Evolutionary conservation across 2,797 vertebrate species (phyloP), one percentile per base, ranked within the genome.

Genomic region (Neomorphus geoffroyi): DNA sequence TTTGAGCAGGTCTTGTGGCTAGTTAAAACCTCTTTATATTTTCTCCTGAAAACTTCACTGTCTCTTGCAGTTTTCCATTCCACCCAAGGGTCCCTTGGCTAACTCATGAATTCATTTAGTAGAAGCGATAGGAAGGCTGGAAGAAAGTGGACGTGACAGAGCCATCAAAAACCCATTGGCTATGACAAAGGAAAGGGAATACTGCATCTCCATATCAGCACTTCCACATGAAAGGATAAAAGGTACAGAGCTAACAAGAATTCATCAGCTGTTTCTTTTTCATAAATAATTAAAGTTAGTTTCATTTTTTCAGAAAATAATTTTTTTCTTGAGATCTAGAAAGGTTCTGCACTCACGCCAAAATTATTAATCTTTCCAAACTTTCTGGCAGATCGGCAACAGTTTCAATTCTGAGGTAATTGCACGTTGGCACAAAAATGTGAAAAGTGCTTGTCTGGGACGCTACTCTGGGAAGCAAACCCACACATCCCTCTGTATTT

Each of bases 191-290:
- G 28, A 65, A 93, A 91, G 58, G 70, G 93, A 92, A 91, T 54
- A 22, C 9, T 80, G n/a, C 0, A 0, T 45, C n/a, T 87, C 39
- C 28, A 4, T 33, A 80, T 92, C 80, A 74, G 56, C 56, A 27
- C 93, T 95, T 98, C 90, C 13, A 39, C 37, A 53, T 84, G 86
- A 88, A 96, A 88, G 54, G 75, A 69, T 86, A 88, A 94, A 95
- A 89, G 58, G 48, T 81, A 65, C 43, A 80, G 53, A 94, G 21
- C 35, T 94, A 90, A 73, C 72, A 66, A 93, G 56, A 89, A 87
- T 66, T 92, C 48, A 56, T 87, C 80, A 64, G 41, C 3, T 7
- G 45, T 27, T 54, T 35, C 19, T 81, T 62, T 81, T 86, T 70
- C 60, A 80, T 77, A 94, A 96, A 95, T 90, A 48, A 95, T 96